These are phyloP conservation scores for Caenorhabditis becei DNA, from an alignment of 2,888 invertebrate species.

Conservation along the genomic window DNA sequence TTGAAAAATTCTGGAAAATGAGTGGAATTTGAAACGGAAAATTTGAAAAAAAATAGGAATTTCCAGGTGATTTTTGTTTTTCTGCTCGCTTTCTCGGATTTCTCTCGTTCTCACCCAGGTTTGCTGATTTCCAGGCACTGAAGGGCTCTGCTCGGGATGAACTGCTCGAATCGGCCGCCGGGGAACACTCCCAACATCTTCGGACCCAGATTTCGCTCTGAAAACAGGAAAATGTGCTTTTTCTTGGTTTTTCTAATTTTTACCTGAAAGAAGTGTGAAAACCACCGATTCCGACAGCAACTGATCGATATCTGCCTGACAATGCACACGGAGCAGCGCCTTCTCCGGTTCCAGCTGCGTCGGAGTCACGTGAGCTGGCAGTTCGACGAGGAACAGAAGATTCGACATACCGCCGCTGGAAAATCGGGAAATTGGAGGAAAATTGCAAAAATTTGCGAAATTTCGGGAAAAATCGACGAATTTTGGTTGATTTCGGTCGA, in stretches of 20 bases:
- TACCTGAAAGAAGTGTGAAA: slow-evolving; percentile 91
- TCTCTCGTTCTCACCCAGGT: slow-evolving; percentile 83
- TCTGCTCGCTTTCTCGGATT: no score
- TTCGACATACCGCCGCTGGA: slow-evolving; percentile 93
- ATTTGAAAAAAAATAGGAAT: no score
- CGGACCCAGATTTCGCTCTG: slow-evolving; percentile 89
- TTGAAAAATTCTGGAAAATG: no score
- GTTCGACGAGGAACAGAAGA: slow-evolving; percentile 92
- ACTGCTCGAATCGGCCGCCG: slow-evolving; percentile 86
- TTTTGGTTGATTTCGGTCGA: no score
- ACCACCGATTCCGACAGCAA: slow-evolving; percentile 95
- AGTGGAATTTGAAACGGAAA: no score
- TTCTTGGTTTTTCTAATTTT: not conserved
- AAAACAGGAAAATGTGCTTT: no score
- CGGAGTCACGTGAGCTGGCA: slow-evolving; percentile 82
- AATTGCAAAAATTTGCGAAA: no score
- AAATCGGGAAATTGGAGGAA: no score
- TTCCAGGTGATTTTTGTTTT: no score
- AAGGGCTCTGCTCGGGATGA: slow-evolving; percentile 89
- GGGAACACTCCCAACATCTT: slow-evolving; percentile 95
- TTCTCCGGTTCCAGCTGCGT: slow-evolving; percentile 63
- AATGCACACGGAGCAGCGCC: slow-evolving; percentile 84
- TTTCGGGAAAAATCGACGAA: no score
- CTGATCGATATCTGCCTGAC: slow-evolving; percentile 87
- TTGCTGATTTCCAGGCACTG: slow-evolving; percentile 89